Evolutionary conservation across 1,140 invertebrate species (phyloP).

Genomic region (Sarcophaga peregrina): DNA sequence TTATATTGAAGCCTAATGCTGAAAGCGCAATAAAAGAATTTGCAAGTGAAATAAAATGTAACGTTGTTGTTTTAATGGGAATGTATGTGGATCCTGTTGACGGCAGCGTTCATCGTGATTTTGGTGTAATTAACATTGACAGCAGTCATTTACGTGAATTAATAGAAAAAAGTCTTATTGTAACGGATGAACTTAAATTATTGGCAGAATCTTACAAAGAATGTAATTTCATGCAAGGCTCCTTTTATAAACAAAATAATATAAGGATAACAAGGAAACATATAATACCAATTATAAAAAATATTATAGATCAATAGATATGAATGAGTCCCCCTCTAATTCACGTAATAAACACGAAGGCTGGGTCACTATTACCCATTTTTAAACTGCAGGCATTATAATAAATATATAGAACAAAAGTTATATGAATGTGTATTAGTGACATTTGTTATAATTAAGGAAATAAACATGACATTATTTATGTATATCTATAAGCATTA

Average conservation of each 20-base stretch:
- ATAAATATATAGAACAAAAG: too few species aligned
- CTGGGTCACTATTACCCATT: too few species aligned
- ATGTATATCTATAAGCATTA: too few species aligned
- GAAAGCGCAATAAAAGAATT: conserved; percentile 68
- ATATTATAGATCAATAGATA: conserved; percentile 52
- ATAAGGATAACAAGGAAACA: conserved; percentile 72
- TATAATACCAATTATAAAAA: conserved; percentile 72
- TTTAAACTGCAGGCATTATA: too few species aligned
- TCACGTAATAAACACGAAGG: too few species aligned
- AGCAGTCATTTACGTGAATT: conserved; percentile 47
- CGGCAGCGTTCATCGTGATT: conserved; percentile 67
- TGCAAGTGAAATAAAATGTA: conserved; percentile 61
- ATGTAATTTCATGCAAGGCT: conserved; percentile 56
- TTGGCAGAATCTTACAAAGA: conserved; percentile 48
- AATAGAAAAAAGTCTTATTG: conserved; percentile 52
- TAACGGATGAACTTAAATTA: conserved; percentile 48
- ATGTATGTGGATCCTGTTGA: conserved; percentile 65
- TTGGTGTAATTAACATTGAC: conserved; percentile 67
- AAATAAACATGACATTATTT: too few species aligned
- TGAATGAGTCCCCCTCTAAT: too few species aligned
- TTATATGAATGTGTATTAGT: too few species aligned
- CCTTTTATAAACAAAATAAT: conserved; percentile 69
- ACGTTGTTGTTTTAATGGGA: conserved; percentile 69
- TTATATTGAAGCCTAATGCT: conserved; percentile 66
- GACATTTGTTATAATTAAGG: too few species aligned